A percentile compares a stretch with the other conserved stretches of the same genome.
Conservation (phyloP, 2,113 vertebrate genomes). For the Aix galericulata region DNA sequence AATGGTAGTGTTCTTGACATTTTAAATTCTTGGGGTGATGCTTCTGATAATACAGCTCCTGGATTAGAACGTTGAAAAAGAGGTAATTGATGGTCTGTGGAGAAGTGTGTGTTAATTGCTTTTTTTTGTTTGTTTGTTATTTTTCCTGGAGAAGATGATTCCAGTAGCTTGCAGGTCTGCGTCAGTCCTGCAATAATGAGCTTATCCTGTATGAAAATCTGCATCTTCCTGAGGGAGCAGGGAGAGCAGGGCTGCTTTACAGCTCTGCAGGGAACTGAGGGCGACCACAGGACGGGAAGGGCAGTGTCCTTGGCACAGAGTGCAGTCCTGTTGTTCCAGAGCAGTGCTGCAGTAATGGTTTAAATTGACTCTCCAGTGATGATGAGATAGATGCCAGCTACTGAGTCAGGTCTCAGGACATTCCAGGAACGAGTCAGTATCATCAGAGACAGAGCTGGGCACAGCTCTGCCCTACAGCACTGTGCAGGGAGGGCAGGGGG, state of each 20-base stretch:
- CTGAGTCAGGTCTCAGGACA: background rate
- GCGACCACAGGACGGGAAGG: background rate
- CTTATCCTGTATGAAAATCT: background rate
- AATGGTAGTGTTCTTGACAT: background rate
- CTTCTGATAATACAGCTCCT: constrained; percentile 69
- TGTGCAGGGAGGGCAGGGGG: background rate
- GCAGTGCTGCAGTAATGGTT: accelerated
- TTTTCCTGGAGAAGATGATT: background rate
- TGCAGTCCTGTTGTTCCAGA: background rate
- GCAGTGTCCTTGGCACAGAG: background rate
- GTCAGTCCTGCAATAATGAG: background rate
- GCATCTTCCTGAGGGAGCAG: background rate
- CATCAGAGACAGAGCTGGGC: background rate
- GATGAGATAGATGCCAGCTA: background rate
- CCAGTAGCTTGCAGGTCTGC: background rate
- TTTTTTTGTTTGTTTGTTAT: too few relatives aligned
- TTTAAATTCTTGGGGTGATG: constrained; percentile 1
- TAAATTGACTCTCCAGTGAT: background rate
- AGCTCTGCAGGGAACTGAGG: background rate
- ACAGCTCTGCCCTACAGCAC: background rate
- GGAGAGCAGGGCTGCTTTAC: background rate
- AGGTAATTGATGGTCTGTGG: constrained; percentile 59
- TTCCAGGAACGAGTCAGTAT: background rate
- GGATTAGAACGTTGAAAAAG: constrained; percentile 1
- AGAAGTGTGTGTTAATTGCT: background rate